phyloP scores from a whole-genome alignment of 2,888 invertebrate species.

The Meghimatium bilineatum region DNA sequence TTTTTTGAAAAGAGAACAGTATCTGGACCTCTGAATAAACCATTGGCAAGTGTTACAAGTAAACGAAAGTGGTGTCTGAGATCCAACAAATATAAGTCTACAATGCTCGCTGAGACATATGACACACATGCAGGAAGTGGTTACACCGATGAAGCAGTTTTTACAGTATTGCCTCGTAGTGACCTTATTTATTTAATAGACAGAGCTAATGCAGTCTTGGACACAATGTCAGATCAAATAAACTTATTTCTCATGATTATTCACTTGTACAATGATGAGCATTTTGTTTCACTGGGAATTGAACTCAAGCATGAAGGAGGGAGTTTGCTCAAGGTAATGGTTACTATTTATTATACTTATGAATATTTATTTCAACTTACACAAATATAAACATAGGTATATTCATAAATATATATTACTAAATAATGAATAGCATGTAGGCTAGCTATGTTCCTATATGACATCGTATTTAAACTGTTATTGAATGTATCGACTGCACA shows the following conservation, averaged over 20 bases:
- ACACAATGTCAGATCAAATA: background rate
- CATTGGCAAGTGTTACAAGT: constrained; percentile 14
- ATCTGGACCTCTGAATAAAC: background rate
- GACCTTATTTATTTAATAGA: constrained; percentile 5
- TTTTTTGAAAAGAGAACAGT: background rate
- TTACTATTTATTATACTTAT: no score
- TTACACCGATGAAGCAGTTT: background rate
- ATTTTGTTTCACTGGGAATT: constrained; percentile 16
- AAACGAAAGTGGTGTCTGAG: constrained; percentile 47
- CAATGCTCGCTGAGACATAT: constrained; percentile 23
- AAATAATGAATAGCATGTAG: no score
- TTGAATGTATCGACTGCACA: no score
- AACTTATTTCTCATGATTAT: constrained; percentile 11
- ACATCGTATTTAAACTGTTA: no score
- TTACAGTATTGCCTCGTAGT: background rate
- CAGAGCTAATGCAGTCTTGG: constrained; percentile 25
- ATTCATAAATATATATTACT: no score
- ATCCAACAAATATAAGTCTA: constrained; percentile 21
- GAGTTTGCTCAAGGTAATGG: constrained; percentile 12
- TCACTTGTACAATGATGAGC: constrained; percentile 24
- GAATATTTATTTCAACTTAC: no score
- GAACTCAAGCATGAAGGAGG: constrained; percentile 31
- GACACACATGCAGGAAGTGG: background rate
- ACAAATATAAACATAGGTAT: no score
- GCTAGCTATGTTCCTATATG: no score